Evolutionary conservation across 2,888 invertebrate species (phyloP), one percentile per base, ranked within the genome.

Genomic region (Neoascia interrupta): DNA sequence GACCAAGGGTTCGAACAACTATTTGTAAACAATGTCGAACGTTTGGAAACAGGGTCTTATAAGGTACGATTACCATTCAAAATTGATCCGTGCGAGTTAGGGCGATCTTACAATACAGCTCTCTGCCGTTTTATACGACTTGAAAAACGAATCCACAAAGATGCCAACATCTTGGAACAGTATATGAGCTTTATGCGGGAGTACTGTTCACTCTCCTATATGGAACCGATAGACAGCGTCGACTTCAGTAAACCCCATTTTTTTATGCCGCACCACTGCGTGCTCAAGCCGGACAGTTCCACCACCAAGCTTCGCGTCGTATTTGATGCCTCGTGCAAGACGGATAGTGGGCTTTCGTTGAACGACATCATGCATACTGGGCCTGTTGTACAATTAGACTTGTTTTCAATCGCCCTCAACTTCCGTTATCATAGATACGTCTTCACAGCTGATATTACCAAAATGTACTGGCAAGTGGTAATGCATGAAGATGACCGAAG

Each of bases 21-120:
- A 26, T 26, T 26, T 26, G 8, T 26, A 4, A 26, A 26, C 8
- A 26, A 8, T 8, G 4, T 5, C 8, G 5, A 26, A 26, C 26
- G 26, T 26, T 5, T 26, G 26, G 5, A 26, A 26, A 8, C 5
- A 5, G 26, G 26, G 8, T 8, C 5, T 8, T 26, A 26, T 26
- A 15, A 37, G 37, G 37, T 37, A 2, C 37, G 37, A n/a, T 13
- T 37, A 37, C 37, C 37, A 37, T 37, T 37, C 11, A 37, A 37
- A 13, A 10, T 13, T 37, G 37, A 37, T 11, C 11, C 37, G 37
- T 13, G 11, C 8, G 26, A 26, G 26, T 8, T 26, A 26, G 26
- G 26, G 8, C 4, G 26, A 26, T 26, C 26, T 5, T 8, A 26
- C 26, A 26, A 8, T 8, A 26, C 8, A 26, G 26, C 26, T 8